These are phyloP conservation scores for Holcopasites calliopsidis DNA, from an alignment of 1,140 invertebrate species.

Conservation along the genomic window DNA sequence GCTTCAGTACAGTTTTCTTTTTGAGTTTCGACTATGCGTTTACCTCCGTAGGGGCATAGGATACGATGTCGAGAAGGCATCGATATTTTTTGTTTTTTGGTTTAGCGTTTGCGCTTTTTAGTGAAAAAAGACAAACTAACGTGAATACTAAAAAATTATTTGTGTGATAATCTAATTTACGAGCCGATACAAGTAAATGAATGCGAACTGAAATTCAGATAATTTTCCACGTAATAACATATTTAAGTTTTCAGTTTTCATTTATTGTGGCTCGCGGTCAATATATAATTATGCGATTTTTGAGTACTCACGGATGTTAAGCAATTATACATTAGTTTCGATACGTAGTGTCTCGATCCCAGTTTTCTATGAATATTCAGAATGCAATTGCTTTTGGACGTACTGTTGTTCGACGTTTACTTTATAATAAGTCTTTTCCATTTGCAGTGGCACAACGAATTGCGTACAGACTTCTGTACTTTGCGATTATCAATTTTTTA, in stretches of 20 bases:
- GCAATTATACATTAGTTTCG: constrained; percentile 3
- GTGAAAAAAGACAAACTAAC: neutral
- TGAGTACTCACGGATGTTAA: neutral
- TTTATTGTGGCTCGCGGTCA: too few species aligned
- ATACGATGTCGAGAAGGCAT: neutral
- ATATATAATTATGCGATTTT: neutral
- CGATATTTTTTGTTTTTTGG: neutral
- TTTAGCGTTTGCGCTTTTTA: neutral
- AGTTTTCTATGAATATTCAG: neutral
- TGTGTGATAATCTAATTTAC: neutral
- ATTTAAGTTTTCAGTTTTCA: too few species aligned
- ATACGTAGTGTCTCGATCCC: neutral
- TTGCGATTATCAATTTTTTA: too few species aligned
- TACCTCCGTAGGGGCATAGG: constrained; percentile 29
- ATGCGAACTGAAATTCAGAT: too few species aligned
- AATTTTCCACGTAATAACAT: too few species aligned
- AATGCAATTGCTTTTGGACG: neutral
- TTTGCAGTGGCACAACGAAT: too few species aligned
- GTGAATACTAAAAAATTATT: neutral
- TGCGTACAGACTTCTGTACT: too few species aligned
- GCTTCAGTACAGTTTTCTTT: constrained; percentile 55
- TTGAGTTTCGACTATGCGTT: constrained; percentile 42
- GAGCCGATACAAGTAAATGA: too few species aligned
- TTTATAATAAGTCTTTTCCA: too few species aligned
- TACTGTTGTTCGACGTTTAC: too few species aligned